Evolutionary conservation across 64 coral and sea anemone species (phyloP).

Genomic region (Hydrozoanthus tunicans): DNA sequence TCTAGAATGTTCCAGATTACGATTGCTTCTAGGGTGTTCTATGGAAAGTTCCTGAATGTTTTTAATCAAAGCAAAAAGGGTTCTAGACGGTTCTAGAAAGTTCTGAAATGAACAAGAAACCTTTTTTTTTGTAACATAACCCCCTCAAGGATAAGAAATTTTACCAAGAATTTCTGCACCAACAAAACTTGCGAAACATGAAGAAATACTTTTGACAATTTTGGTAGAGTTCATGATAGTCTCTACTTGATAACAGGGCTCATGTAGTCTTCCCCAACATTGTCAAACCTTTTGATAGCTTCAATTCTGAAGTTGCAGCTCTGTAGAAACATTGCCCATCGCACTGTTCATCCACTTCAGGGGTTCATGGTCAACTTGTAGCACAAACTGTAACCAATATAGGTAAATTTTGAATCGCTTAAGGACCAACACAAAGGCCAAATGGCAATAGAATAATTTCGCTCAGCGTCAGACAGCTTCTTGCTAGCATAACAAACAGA

Average conservation of each 20-base stretch:
- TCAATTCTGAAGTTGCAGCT: not conserved
- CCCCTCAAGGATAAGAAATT: too few relatives aligned
- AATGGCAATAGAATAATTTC: not conserved
- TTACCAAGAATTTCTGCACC: too few relatives aligned
- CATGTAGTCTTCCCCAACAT: not conserved
- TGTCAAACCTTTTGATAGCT: not conserved
- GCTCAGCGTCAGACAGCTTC: not conserved
- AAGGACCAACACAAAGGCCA: not conserved
- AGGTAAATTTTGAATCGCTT: not conserved
- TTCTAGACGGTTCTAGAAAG: too few relatives aligned
- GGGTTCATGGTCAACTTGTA: not conserved
- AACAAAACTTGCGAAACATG: too few relatives aligned
- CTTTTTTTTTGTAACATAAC: too few relatives aligned
- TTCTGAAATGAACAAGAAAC: too few relatives aligned
- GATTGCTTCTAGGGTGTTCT: too few relatives aligned
- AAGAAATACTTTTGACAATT: too few relatives aligned
- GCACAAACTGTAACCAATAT: not conserved
- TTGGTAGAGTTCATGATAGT: too few relatives aligned
- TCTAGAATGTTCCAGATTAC: too few relatives aligned
- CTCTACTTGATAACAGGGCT: not conserved
- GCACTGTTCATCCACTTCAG: not conserved
- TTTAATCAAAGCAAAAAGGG: too few relatives aligned
- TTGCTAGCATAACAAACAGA: conserved; percentile 9
- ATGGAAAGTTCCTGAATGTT: too few relatives aligned
- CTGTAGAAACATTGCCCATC: not conserved